A percentile compares a stretch with the other conserved stretches of the same genome.
Evolutionary conservation across 2,888 invertebrate species (phyloP).

Genomic region (Thumatha senex): DNA sequence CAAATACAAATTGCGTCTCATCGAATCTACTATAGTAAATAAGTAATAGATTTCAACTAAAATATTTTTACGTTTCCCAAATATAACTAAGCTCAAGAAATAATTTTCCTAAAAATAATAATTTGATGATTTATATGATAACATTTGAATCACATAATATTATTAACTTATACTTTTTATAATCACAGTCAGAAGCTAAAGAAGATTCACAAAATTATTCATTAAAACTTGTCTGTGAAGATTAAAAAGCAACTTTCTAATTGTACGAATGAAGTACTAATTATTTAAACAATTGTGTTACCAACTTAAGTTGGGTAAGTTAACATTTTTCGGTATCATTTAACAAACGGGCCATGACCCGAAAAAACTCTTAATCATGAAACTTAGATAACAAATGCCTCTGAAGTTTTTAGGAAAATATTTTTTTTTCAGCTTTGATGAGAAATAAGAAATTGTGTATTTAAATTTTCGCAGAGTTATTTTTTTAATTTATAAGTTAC

Average conservation of each 20-base stretch:
- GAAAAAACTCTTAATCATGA: conserved; percentile 68
- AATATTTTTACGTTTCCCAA: neutral
- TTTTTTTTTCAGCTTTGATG: conserved; percentile 53
- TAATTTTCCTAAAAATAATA: neutral
- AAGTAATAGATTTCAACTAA: no score
- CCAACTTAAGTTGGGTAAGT: conserved; percentile 49
- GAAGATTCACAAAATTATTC: conserved; percentile 43
- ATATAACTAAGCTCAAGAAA: neutral
- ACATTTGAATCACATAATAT: neutral
- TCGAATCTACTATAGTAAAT: no score
- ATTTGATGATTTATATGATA: no score
- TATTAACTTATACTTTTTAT: conserved; percentile 5
- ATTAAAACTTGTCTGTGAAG: conserved; percentile 54
- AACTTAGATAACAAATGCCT: conserved; percentile 72
- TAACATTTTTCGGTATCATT: conserved; percentile 58
- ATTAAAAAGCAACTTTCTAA: conserved; percentile 49
- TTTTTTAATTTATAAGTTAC: conserved; percentile 58
- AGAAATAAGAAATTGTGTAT: conserved; percentile 52
- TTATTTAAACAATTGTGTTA: conserved; percentile 72
- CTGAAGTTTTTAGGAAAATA: conserved; percentile 52
- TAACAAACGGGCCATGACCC: conserved; percentile 37
- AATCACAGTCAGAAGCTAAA: conserved; percentile 18
- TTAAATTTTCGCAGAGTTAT: conserved; percentile 45
- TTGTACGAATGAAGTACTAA: conserved; percentile 72
- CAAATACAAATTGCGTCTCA: no score